Base-by-base conservation (phyloP, 2,113 vertebrate species). In the Sceloporus undulatus region DNA sequence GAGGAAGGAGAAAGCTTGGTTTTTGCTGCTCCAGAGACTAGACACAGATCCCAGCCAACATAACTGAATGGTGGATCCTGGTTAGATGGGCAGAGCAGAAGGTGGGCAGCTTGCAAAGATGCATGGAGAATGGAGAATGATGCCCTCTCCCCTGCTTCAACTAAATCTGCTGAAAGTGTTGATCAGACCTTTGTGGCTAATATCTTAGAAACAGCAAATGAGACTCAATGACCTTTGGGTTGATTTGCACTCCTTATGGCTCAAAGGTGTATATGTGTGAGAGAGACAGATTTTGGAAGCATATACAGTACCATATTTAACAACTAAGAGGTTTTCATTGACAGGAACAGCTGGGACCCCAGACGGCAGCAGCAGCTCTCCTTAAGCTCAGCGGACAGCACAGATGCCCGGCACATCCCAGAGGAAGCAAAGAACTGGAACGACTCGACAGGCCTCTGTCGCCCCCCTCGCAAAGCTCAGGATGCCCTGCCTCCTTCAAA, bases 281-380 rank as follows among this genome's bases (percentile, higher is more conserved):
- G 7, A 48, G 48, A 48, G 42, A 48, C 25, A n/a, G 14, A 48
- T 4, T 48, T 86, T 84, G 89, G 34, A 25, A 91, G 59, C 29
- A 38, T 74, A 34, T 70, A 25, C 29, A 65, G 87, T 74, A 79
- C 21, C 73, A 29, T 74, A 48, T 65, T 78, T 88, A 38, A 4
- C n/a, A 27, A 25, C 65, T 52, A 77, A 75, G 9, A 40, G 29
- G 27, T 66, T 93, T 86, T 65, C 83, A 2, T 54, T 93, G 89
- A 25, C 90, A 99, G 98, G 98, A 97, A 94, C 91, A 97, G 94
- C 79, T 99, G 98, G 98, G 98, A 98, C 82, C 96, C 94, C 84
- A 96, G 97, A 78, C 97, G 98, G 84, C 98, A 98, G 88, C 93
- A 96, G 27, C 98, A 97, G 84, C 92, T 98, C 73, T 98, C 98